Conservation (phyloP, 2,888 invertebrate genomes). For the Melanargia galathea region DNA sequence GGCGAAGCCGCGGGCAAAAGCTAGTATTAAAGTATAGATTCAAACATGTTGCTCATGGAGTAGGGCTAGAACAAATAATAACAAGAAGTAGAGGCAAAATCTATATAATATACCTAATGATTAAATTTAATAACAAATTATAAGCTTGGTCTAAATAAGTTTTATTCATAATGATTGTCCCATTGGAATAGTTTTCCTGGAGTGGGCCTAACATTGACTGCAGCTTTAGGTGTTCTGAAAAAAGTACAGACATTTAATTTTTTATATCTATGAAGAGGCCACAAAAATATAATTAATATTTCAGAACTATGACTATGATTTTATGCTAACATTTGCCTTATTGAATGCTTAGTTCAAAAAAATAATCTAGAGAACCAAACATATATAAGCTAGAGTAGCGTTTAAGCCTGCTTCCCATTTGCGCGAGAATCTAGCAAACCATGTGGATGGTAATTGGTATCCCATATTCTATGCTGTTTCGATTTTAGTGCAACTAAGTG, state of each 20-base stretch:
- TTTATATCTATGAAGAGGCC: not conserved
- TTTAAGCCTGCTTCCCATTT: too few relatives aligned
- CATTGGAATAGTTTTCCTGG: slow-evolving; percentile 82
- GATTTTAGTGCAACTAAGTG: too few relatives aligned
- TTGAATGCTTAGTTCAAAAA: not conserved
- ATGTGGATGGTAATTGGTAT: too few relatives aligned
- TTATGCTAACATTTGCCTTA: too few relatives aligned
- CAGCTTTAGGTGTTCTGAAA: slow-evolving; percentile 61
- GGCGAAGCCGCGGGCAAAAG: too few relatives aligned
- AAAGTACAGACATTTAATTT: not conserved
- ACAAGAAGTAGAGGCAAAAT: not conserved
- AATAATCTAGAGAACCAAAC: too few relatives aligned
- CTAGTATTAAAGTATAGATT: too few relatives aligned
- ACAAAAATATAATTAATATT: not conserved
- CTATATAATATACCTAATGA: slow-evolving; percentile 13
- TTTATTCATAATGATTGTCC: slow-evolving; percentile 76
- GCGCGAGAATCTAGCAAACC: too few relatives aligned
- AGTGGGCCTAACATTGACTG: slow-evolving; percentile 68
- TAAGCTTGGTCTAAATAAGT: not conserved
- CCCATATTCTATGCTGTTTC: too few relatives aligned
- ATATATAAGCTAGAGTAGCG: too few relatives aligned
- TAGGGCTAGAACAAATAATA: not conserved
- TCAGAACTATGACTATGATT: too few relatives aligned
- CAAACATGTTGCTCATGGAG: not conserved
- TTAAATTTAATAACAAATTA: not conserved